These are phyloP conservation scores for Drosophila pseudoobscura DNA, from an alignment of 1,140 invertebrate species.

Conservation along the genomic window DNA sequence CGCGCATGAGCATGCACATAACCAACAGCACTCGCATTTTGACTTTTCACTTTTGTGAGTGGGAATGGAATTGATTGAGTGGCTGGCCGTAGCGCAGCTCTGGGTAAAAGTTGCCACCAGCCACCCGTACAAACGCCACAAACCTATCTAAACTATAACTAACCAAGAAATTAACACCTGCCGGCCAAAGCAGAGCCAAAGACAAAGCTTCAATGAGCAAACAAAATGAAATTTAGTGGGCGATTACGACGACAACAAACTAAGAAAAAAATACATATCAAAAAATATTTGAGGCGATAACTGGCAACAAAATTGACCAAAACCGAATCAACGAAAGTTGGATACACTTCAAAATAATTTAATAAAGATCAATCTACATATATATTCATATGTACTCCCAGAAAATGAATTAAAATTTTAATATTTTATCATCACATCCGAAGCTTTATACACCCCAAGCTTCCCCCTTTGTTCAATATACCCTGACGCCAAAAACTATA, in stretches of 20 bases:
- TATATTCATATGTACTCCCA: no score
- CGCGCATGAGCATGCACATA: constrained; percentile 60
- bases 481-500: not conserved
- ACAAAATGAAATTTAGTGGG: constrained; percentile 61
- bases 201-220: constrained; percentile 44
- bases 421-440: not conserved
- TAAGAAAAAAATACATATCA: constrained; percentile 16
- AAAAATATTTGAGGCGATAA: constrained; percentile 41
- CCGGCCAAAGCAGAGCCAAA: constrained; percentile 21
- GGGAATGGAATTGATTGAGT: constrained; percentile 71
- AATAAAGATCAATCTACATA: not conserved
- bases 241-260: constrained; percentile 48
- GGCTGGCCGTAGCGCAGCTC: constrained; percentile 15
- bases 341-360: constrained; percentile 2
- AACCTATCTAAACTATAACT: constrained; percentile 48
- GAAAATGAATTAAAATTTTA: not conserved
- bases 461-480: not conserved
- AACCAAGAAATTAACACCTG: constrained; percentile 73
- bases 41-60: constrained; percentile 79
- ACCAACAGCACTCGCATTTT: constrained; percentile 52
- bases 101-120: constrained; percentile 53
- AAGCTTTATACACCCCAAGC: not conserved
- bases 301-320: constrained; percentile 40
- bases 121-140: constrained; percentile 3
- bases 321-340: not conserved